phyloP scores from a whole-genome alignment of 2,888 invertebrate genomes.

The Pyrrhosoma nymphula region DNA sequence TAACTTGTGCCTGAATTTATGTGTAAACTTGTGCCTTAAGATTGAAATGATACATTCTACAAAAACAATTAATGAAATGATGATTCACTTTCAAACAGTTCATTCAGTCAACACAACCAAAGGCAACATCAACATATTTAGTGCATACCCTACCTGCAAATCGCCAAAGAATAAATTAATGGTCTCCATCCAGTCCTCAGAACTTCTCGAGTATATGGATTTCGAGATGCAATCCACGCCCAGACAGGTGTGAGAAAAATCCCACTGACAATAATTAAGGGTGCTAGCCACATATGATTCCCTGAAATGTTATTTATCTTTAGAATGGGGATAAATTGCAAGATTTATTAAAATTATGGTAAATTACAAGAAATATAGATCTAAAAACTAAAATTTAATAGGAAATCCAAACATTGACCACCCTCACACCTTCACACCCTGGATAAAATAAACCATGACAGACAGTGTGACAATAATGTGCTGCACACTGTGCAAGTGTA shows the following conservation, averaged over 20 bases:
- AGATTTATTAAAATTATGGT: slow-evolving; percentile 10
- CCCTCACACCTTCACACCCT: neutral
- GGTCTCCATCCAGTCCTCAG: slow-evolving; percentile 94
- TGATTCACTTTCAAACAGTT: too few relatives aligned
- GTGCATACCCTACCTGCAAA: slow-evolving; percentile 83
- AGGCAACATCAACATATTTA: slow-evolving; percentile 45
- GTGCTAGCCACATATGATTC: slow-evolving; percentile 83
- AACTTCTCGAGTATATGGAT: slow-evolving; percentile 89
- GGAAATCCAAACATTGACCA: neutral
- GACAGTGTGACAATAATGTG: too few relatives aligned
- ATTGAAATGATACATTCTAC: too few relatives aligned
- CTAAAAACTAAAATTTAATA: neutral
- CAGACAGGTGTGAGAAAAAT: slow-evolving; percentile 88
- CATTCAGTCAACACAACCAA: too few relatives aligned
- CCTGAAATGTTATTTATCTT: slow-evolving; percentile 74
- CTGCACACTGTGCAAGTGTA: too few relatives aligned
- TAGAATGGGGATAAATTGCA: too few relatives aligned
- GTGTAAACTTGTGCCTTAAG: too few relatives aligned
- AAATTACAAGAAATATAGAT: slow-evolving; percentile 1
- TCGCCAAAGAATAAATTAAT: slow-evolving; percentile 94
- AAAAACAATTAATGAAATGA: too few relatives aligned
- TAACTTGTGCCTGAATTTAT: too few relatives aligned
- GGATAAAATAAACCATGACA: too few relatives aligned
- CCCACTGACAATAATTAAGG: slow-evolving; percentile 84
- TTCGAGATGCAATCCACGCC: slow-evolving; percentile 88